Percentiles rank a stretch among this genome's conserved stretches.
Evolutionary conservation across 2,888 invertebrate species (phyloP).

Genomic region (Cantharis nigra): DNA sequence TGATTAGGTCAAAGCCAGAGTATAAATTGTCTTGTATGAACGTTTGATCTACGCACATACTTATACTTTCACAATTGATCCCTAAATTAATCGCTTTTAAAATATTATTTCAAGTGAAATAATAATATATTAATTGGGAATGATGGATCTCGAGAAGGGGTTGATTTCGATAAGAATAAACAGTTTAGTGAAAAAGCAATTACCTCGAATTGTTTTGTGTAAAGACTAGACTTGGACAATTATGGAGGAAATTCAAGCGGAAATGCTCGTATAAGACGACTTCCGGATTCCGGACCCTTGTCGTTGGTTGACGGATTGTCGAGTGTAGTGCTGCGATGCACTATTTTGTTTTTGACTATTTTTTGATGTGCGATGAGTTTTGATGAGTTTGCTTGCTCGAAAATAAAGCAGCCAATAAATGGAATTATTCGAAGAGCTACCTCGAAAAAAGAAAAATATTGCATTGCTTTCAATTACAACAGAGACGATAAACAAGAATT

Average conservation of each 20-base stretch:
- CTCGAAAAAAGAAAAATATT: neutral
- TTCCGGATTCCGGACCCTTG: conserved; percentile 32
- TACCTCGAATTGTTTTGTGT: conserved; percentile 21
- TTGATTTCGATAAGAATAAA: neutral
- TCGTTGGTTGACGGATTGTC: conserved; percentile 30
- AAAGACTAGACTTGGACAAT: conserved; percentile 30
- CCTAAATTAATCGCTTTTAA: neutral
- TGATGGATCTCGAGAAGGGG: neutral
- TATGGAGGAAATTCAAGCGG: conserved; percentile 31
- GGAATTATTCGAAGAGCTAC: neutral
- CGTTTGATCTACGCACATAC: neutral
- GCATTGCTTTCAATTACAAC: neutral
- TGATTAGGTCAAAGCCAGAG: neutral
- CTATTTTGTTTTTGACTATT: conserved; percentile 23
- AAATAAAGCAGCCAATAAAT: neutral
- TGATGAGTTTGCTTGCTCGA: neutral
- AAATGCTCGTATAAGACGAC: conserved; percentile 29
- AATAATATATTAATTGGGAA: neutral
- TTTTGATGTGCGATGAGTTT: conserved; percentile 7
- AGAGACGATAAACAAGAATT: neutral
- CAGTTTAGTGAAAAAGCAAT: conserved; percentile 15
- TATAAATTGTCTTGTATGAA: neutral
- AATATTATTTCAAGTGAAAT: neutral
- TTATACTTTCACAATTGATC: neutral
- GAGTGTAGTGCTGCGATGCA: conserved; percentile 21